Evolutionary conservation across 2,888 invertebrate species (phyloP).

Genomic region (Drosophila histrio): DNA sequence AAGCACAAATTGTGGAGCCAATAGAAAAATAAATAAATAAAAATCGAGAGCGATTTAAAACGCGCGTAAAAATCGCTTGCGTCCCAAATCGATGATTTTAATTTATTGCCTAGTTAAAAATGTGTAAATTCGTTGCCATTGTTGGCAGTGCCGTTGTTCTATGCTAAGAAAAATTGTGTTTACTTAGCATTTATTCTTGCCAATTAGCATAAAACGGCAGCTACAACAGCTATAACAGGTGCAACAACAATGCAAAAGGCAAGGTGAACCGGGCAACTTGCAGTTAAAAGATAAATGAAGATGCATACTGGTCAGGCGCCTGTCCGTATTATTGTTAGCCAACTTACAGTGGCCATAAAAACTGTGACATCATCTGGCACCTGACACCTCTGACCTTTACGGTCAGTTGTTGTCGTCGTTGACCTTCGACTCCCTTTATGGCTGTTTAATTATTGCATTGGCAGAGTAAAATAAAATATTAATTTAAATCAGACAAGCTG

Average conservation of each 20-base stretch:
- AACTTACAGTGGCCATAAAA: slow-evolving; percentile 45
- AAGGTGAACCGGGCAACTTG: slow-evolving; percentile 52
- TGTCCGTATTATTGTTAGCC: slow-evolving; percentile 57
- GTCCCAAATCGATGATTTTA: slow-evolving; percentile 38
- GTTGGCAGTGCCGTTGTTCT: slow-evolving; percentile 21
- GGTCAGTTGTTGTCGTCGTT: slow-evolving; percentile 17
- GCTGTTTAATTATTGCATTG: slow-evolving; percentile 47
- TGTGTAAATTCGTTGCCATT: slow-evolving; percentile 58
- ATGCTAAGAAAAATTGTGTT: slow-evolving; percentile 54
- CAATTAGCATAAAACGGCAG: slow-evolving; percentile 68
- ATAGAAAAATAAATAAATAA: not conserved
- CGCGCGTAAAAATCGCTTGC: slow-evolving; percentile 29
- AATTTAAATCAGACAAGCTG: slow-evolving; percentile 31
- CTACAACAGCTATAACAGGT: slow-evolving; percentile 1
- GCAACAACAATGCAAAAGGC: slow-evolving; percentile 17
- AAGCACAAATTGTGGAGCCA: slow-evolving; percentile 1
- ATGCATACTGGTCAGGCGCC: slow-evolving; percentile 46
- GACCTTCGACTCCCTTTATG: slow-evolving; percentile 67
- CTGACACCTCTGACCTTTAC: slow-evolving; percentile 63
- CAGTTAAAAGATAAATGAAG: slow-evolving; percentile 61
- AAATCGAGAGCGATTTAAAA: slow-evolving; percentile 32
- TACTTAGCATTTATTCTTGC: slow-evolving; percentile 62
- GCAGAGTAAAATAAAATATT: slow-evolving; percentile 13
- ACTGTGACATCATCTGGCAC: slow-evolving; percentile 50
- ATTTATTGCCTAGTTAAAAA: slow-evolving; percentile 63